These are phyloP conservation scores for Oreamnos americanus DNA, from an alignment of 2,113 vertebrate genomes.

Conservation along the genomic window DNA sequence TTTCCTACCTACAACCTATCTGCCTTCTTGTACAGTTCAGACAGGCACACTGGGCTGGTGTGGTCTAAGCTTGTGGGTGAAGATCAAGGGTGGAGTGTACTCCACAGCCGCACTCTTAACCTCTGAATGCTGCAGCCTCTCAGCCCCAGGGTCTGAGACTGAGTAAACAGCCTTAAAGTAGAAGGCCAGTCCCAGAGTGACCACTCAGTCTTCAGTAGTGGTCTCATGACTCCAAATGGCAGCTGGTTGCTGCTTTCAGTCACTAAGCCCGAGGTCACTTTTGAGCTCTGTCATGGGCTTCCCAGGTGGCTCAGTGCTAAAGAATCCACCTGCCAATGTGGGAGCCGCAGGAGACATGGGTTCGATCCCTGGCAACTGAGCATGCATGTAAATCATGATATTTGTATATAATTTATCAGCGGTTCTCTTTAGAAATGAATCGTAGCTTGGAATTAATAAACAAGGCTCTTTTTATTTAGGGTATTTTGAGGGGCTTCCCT, in stretches of 20 bases:
- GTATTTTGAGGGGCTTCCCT: neutral
- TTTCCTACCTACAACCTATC: neutral
- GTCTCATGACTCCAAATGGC: neutral
- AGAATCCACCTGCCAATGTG: neutral
- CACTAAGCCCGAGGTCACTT: neutral
- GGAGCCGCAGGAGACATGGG: accelerated
- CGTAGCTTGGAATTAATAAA: neutral
- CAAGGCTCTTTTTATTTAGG: neutral
- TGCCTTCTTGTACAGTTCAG: neutral
- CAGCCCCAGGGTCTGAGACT: neutral
- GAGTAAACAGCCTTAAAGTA: neutral
- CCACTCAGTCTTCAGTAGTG: neutral
- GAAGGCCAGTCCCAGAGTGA: neutral
- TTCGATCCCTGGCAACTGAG: neutral
- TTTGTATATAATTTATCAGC: neutral
- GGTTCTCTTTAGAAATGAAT: neutral
- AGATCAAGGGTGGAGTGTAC: neutral
- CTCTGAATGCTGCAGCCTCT: neutral
- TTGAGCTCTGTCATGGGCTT: neutral
- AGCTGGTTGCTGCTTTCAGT: neutral
- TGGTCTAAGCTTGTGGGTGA: neutral
- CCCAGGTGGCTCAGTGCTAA: neutral
- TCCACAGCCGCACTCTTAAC: neutral
- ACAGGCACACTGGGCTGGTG: neutral
- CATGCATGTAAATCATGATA: neutral